These are phyloP conservation scores for Xestia sexstrigata DNA, from an alignment of 2,888 invertebrate genomes.

Conservation along the genomic window DNA sequence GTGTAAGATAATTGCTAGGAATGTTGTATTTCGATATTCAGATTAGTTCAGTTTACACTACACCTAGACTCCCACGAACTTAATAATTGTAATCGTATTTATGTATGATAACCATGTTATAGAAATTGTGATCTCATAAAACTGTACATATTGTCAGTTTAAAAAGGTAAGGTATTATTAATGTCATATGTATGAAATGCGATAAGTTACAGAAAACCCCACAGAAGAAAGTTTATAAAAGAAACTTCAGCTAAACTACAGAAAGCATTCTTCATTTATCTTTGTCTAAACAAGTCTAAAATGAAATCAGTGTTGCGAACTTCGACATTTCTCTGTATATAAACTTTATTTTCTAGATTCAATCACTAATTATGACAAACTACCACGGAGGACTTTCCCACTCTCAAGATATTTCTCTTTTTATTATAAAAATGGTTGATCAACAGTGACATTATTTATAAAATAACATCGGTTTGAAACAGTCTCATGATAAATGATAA, in stretches of 20 bases:
- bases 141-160: not conserved
- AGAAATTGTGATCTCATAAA: not conserved
- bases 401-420: not conserved
- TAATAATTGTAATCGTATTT: not conserved
- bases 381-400: not conserved
- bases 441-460: not conserved
- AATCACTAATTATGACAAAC: not conserved
- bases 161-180: not conserved
- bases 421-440: not conserved
- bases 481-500: no score
- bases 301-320: not conserved
- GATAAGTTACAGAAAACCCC: not conserved
- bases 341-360: not conserved
- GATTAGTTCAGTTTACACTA: not conserved
- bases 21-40: not conserved
- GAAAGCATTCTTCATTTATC: not conserved
- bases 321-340: not conserved
- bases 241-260: not conserved
- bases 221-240: not conserved
- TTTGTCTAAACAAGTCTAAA: not conserved
- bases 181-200: not conserved
- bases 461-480: not conserved
- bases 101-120: not conserved
- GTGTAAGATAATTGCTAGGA: not conserved
- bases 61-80: not conserved